Percentiles rank a stretch among this genome's conserved stretches.
Conservation (phyloP, 2,113 vertebrate species). For the Erythrolamprus reginae region DNA sequence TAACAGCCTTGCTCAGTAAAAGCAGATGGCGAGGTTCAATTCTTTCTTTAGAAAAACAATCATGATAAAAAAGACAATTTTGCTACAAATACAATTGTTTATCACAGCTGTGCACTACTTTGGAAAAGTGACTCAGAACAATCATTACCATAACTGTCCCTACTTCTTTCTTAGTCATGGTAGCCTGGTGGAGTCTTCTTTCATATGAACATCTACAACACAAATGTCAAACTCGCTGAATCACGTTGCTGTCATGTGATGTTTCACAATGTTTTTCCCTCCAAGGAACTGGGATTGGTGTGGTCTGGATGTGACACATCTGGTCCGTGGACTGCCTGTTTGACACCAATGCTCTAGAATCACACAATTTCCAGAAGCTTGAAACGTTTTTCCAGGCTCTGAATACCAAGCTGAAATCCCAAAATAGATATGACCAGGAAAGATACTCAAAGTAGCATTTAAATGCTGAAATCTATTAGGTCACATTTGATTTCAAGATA, state of each 20-base stretch:
- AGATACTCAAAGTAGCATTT: background rate
- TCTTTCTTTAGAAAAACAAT: constrained; percentile 45
- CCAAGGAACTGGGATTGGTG: too few relatives aligned
- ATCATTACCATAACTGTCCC: background rate
- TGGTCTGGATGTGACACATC: too few relatives aligned
- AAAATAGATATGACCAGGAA: background rate
- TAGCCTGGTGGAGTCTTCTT: background rate
- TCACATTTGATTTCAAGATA: background rate
- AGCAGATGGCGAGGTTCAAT: constrained; percentile 37
- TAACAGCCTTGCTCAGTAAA: constrained; percentile 30
- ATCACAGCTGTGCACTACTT: background rate
- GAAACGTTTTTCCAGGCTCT: background rate
- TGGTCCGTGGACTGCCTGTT: background rate
- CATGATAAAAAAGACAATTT: constrained; percentile 35
- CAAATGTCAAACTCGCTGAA: background rate
- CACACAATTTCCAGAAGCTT: background rate
- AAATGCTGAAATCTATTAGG: background rate
- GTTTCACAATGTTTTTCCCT: too few relatives aligned
- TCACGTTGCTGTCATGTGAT: background rate
- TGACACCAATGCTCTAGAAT: background rate
- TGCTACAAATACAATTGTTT: constrained; percentile 25
- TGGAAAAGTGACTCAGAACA: background rate
- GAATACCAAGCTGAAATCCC: background rate
- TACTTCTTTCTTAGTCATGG: background rate
- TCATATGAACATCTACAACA: background rate